Percentiles rank a stretch among this genome's conserved stretches.
Evolutionary conservation across 92 coral and sea anemone species (phyloP).

Genomic region (Scolanthus callimorphus): DNA sequence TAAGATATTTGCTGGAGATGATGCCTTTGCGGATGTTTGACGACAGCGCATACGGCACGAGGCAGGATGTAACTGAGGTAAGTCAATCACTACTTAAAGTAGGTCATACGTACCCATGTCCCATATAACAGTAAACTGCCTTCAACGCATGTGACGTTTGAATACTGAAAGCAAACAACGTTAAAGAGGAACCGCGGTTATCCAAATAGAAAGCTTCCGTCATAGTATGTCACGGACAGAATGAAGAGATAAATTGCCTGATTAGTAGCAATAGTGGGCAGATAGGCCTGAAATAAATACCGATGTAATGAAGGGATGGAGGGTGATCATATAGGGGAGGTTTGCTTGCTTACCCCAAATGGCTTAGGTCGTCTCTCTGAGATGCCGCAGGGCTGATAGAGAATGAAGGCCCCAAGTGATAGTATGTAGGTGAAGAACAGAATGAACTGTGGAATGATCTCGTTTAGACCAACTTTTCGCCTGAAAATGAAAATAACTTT

Average conservation of each 20-base stretch:
- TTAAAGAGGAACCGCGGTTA: no score
- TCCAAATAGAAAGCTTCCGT: no score
- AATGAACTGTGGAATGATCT: slow-evolving; percentile 38
- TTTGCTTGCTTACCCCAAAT: no score
- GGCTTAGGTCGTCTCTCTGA: slow-evolving; percentile 4
- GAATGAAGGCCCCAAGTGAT: slow-evolving; percentile 24
- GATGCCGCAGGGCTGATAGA: slow-evolving; percentile 36
- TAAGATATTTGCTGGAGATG: no score
- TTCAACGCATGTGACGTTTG: slow-evolving; percentile 16
- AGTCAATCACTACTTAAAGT: no score
- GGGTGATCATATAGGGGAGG: no score
- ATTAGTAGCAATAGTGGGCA: background rate
- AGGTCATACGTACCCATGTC: slow-evolving; percentile 26
- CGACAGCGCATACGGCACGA: no score
- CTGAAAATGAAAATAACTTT: slow-evolving; percentile 3
- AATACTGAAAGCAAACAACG: slow-evolving; percentile 2
- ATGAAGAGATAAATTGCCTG: background rate
- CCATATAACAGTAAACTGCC: slow-evolving; percentile 38
- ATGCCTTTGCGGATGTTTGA: no score
- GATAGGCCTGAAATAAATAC: no score
- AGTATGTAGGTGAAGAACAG: slow-evolving; percentile 44
- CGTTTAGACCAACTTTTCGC: slow-evolving; percentile 43
- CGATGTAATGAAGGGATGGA: no score
- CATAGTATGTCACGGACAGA: no score
- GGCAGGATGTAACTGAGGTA: no score